phyloP scores from a whole-genome alignment of 2,113 vertebrate species.

The Heptranchias perlo region DNA sequence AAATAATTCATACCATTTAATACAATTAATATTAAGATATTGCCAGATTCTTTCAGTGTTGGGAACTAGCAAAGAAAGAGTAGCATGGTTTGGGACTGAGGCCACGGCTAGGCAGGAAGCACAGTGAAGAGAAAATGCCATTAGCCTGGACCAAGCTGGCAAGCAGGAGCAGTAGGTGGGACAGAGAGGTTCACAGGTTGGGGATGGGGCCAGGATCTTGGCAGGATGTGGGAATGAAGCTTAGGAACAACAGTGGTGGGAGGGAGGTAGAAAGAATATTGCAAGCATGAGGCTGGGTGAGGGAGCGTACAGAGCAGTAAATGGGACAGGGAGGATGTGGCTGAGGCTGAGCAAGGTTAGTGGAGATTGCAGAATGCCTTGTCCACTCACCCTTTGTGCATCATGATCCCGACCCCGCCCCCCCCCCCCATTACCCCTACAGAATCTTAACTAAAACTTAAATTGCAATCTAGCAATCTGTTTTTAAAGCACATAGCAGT shows the following conservation, averaged over 20 bases:
- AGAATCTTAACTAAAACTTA: not conserved
- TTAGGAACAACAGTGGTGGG: not conserved
- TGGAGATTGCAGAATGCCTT: not conserved
- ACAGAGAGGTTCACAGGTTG: not conserved
- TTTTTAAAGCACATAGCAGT: not conserved
- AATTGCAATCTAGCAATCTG: not conserved
- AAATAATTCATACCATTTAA: not conserved
- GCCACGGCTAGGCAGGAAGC: not conserved
- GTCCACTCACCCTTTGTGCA: not conserved
- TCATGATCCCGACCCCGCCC: not conserved
- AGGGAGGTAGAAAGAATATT: not conserved
- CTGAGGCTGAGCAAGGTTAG: not conserved
- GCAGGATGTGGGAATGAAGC: not conserved
- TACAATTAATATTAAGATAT: not conserved
- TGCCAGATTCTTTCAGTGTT: not conserved
- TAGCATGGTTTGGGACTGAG: not conserved
- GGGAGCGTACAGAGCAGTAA: not conserved
- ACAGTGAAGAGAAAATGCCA: not conserved
- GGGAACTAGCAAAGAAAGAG: not conserved
- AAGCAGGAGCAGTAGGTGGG: not conserved
- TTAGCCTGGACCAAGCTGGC: not conserved
- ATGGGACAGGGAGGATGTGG: not conserved
- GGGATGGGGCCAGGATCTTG: not conserved
- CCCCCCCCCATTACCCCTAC: no score
- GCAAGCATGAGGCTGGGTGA: not conserved